A percentile compares a stretch with the other conserved stretches of the same genome.
Conservation (phyloP, 1,140 invertebrate genomes). For the Latrodectus geometricus region DNA sequence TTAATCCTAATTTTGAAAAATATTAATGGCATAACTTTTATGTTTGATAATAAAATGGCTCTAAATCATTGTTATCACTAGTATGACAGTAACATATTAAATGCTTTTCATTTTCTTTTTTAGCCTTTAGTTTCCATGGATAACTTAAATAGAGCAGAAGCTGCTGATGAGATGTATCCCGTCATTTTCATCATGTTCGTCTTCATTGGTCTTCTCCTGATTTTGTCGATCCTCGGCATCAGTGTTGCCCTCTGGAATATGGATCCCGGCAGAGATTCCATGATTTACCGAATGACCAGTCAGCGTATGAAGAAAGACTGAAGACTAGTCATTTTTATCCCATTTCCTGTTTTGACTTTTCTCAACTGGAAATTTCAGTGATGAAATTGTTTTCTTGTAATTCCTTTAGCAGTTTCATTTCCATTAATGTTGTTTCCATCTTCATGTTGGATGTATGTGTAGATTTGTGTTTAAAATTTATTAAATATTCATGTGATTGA, state of each 20-base stretch:
- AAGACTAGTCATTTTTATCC: background rate
- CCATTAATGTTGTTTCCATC: background rate
- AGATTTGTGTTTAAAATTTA: too few relatives aligned
- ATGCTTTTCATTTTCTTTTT: background rate
- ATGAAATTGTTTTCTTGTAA: background rate
- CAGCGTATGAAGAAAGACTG: slow-evolving; percentile 94
- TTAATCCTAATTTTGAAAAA: too few relatives aligned
- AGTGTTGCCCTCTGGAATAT: slow-evolving; percentile 88
- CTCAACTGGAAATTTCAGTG: background rate
- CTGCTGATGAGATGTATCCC: slow-evolving; percentile 67
- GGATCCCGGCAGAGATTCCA: slow-evolving; percentile 96
- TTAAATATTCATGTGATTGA: too few relatives aligned
- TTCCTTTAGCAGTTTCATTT: background rate
- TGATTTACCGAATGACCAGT: slow-evolving; percentile 97
- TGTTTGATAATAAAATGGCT: too few relatives aligned
- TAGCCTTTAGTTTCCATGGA: background rate
- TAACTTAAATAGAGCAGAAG: slow-evolving; percentile 66
- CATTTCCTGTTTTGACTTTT: background rate
- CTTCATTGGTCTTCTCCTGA: slow-evolving; percentile 69
- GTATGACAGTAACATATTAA: too few relatives aligned
- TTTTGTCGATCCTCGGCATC: slow-evolving; percentile 68
- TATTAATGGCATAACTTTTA: too few relatives aligned
- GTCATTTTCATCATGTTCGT: slow-evolving; percentile 70
- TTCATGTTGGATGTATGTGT: background rate
- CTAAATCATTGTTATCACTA: too few relatives aligned